Percentiles rank a stretch among this genome's conserved stretches.
Evolutionary conservation across 2,113 vertebrate species (phyloP).

Genomic region (Prionailurus viverrinus): DNA sequence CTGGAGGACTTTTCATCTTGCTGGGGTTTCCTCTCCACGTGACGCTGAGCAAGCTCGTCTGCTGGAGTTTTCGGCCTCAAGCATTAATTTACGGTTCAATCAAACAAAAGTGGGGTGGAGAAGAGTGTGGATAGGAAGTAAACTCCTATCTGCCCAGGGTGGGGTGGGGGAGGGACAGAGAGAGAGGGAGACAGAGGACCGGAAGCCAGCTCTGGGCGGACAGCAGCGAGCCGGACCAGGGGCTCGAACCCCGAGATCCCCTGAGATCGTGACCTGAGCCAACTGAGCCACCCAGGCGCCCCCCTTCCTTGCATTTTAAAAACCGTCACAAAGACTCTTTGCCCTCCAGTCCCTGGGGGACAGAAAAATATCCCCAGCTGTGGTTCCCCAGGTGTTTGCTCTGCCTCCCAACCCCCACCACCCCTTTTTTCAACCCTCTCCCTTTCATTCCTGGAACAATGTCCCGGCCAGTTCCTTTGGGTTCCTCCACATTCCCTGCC

Average conservation of each 20-base stretch:
- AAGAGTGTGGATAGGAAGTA: accelerated
- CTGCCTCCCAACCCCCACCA: accelerated
- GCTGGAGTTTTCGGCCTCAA: background rate
- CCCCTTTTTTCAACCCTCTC: background rate
- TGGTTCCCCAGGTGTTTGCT: slow-evolving; percentile 51
- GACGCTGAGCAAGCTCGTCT: accelerated
- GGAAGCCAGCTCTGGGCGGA: too few relatives aligned
- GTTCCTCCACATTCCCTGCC: background rate
- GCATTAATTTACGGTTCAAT: background rate
- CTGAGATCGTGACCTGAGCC: too few relatives aligned
- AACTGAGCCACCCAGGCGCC: too few relatives aligned
- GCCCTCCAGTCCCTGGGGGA: background rate
- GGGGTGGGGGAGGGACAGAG: too few relatives aligned
- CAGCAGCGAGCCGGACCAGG: too few relatives aligned
- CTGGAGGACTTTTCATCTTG: background rate
- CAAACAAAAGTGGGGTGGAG: background rate
- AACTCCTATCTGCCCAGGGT: background rate
- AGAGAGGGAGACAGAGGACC: too few relatives aligned
- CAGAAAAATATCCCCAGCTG: background rate
- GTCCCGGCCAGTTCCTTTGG: background rate
- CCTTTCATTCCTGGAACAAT: slow-evolving; percentile 55
- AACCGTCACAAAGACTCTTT: background rate
- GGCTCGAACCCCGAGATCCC: too few relatives aligned
- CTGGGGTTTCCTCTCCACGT: background rate
- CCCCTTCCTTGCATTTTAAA: background rate